These are phyloP conservation scores for Sebastes trivittatus DNA, from an alignment of 2,797 vertebrate species.

Conservation along the genomic window DNA sequence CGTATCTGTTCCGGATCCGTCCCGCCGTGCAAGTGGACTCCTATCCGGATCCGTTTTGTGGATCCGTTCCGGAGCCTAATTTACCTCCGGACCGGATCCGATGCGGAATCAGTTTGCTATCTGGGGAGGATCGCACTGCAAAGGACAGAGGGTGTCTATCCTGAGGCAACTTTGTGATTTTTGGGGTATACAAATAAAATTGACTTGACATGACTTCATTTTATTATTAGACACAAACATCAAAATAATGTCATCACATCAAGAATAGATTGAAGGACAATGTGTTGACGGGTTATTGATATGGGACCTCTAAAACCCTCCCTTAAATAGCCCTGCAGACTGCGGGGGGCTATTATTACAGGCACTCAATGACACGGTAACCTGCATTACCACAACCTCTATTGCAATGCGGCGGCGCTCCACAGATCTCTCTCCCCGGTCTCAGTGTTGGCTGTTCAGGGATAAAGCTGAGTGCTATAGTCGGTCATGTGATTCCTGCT, in stretches of 20 bases:
- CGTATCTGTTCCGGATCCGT: too few relatives aligned
- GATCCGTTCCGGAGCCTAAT: too few relatives aligned
- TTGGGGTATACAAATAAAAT: too few relatives aligned
- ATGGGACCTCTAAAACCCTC: constrained; percentile 2
- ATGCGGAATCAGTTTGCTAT: too few relatives aligned
- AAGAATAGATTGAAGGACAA: constrained; percentile 44
- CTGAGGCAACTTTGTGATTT: too few relatives aligned
- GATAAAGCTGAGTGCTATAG: constrained; percentile 58
- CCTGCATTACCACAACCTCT: constrained; percentile 58
- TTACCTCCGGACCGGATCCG: too few relatives aligned
- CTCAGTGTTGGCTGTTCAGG: constrained; percentile 37
- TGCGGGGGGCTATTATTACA: constrained; percentile 38
- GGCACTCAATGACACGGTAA: constrained; percentile 60
- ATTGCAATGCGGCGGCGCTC: constrained; percentile 57
- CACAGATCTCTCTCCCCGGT: constrained; percentile 20
- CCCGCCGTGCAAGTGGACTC: too few relatives aligned
- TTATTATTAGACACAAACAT: background rate
- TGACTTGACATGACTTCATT: too few relatives aligned
- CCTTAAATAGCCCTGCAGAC: constrained; percentile 64
- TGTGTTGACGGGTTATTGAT: constrained; percentile 5
- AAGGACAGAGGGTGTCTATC: too few relatives aligned
- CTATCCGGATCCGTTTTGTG: too few relatives aligned
- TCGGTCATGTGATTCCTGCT: constrained; percentile 81
- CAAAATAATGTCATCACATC: background rate
- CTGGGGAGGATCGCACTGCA: too few relatives aligned